Conservation (phyloP, 2,113 vertebrate genomes). For the Manacus vitellinus region DNA sequence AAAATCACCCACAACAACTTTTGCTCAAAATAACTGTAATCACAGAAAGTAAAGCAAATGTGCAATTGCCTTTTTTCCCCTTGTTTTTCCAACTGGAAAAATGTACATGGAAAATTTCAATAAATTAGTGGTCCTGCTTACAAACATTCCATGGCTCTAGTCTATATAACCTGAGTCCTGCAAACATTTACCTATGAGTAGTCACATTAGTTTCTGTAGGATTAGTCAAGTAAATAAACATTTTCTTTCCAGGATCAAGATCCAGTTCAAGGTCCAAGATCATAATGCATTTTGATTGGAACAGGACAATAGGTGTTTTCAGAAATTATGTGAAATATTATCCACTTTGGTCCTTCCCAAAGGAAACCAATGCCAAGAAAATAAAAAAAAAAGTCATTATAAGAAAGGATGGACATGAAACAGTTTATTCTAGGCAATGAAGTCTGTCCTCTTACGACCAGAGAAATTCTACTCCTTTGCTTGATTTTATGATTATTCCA, state of each 20-base stretch:
- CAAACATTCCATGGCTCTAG: background rate
- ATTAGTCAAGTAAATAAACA: background rate
- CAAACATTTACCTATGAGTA: background rate
- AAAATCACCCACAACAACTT: background rate
- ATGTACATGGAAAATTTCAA: background rate
- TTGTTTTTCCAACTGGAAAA: background rate
- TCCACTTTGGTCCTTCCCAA: background rate
- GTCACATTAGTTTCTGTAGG: background rate
- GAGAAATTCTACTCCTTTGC: background rate
- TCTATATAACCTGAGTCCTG: background rate
- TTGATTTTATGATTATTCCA: background rate
- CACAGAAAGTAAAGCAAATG: background rate
- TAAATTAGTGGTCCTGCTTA: background rate
- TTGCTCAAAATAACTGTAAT: background rate
- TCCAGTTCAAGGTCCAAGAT: background rate
- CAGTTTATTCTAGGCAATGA: slow-evolving; percentile 49
- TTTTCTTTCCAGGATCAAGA: background rate
- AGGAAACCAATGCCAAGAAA: background rate
- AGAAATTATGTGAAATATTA: background rate
- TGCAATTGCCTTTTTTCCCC: background rate
- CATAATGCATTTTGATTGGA: background rate
- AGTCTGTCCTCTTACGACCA: background rate
- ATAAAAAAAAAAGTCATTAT: background rate
- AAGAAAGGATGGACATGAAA: background rate
- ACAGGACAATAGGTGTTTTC: background rate